Evolutionary conservation across 2,797 vertebrate genomes (phyloP), one percentile per base, ranked within the genome.

Genomic region (Poecilia gillii): DNA sequence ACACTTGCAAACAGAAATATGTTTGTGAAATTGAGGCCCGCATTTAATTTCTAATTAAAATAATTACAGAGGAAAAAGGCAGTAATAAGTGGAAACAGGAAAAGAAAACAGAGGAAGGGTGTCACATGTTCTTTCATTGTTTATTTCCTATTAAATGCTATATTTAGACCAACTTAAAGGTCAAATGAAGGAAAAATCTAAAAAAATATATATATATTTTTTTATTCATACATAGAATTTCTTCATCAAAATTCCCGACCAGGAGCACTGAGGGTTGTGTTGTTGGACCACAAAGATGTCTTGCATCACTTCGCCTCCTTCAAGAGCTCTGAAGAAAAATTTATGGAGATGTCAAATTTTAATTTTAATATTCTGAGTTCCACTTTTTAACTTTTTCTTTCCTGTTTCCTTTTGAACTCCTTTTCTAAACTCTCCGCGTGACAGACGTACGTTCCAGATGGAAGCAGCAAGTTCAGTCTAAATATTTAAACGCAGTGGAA

Each of bases 401-500:
- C 3, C 11, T 25, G 39, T 16, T 25, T 75, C 76, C 28, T n/a
- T 68, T 31, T 51, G 39, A 20, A 39, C 36, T 55, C 49, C 72
- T 49, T 77, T 57, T 82, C 66, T 36, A 73, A 41, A 80, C 73
- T 76, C 68, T 70, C 74, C 77, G 68, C 45, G 70, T 74, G 77
- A 77, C 75, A 78, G 75, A 39, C 84, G 73, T 83, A 81, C 74
- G 82, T 77, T 74, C 78, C 76, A 86, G 82, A 82, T 83, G 57
- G 84, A 78, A 75, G 84, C 75, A 14, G 72, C 72, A 62, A 83
- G 83, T 84, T 87, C 18, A 73, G 83, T 85, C 76, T 90, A 91
- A 93, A 92, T 89, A 91, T 93, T 92, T 90, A 88, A 88, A 91
- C 25, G 59, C 62, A 76, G 76, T 13, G 77, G 82, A 84, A 90